Conservation (phyloP, 2,888 invertebrate species). For the Amblyteles armatorius region DNA sequence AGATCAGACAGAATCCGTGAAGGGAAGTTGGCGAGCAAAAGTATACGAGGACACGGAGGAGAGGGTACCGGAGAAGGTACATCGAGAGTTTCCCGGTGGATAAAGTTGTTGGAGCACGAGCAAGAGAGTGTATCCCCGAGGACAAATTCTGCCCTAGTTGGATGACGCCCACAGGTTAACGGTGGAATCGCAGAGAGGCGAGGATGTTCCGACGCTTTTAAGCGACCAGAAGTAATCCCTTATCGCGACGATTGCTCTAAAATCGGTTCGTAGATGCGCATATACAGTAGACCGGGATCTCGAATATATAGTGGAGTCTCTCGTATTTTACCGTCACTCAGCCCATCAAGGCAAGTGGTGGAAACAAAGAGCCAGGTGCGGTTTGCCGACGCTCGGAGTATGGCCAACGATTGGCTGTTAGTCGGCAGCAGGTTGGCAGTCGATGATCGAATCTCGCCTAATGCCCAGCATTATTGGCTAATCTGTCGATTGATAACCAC, state of each 20-base stretch:
- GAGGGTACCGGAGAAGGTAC: constrained; percentile 47
- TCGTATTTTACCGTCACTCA: not conserved
- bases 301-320: not conserved
- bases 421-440: no score
- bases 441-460: no score
- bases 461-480: no score
- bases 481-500: no score
- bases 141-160: constrained; percentile 78
- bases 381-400: no score
- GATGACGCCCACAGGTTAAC: constrained; percentile 78
- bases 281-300: constrained; percentile 9
- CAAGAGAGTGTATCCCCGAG: constrained; percentile 76
- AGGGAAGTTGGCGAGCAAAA: constrained; percentile 49
- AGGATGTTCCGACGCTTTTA: constrained; percentile 73
- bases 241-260: constrained; percentile 61
- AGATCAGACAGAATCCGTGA: constrained; percentile 52
- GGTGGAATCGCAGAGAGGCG: constrained; percentile 58
- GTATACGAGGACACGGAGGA: constrained; percentile 28
- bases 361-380: not conserved
- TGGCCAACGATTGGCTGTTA: no score
- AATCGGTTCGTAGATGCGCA: constrained; percentile 47
- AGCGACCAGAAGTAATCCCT: constrained; percentile 70
- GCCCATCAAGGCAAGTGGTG: not conserved
- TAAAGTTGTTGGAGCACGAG: constrained; percentile 75
- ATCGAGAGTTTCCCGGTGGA: constrained; percentile 58